Percentiles rank a stretch among this genome's conserved stretches.
Evolutionary conservation across 92 coral and sea anemone species (phyloP).

Genomic region (Actinernus sp.): DNA sequence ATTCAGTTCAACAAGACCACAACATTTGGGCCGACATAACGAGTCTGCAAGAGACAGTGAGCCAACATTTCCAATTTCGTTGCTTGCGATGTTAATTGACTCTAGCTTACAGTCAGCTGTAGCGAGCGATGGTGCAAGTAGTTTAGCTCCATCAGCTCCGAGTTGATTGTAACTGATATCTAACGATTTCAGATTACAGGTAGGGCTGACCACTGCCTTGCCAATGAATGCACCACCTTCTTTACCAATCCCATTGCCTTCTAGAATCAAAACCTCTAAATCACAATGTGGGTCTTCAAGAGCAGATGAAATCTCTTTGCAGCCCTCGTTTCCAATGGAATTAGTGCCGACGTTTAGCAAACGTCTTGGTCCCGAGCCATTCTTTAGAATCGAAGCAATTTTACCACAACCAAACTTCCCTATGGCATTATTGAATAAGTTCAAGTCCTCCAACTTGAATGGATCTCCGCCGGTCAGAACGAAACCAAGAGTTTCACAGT

Average conservation of each 20-base stretch:
- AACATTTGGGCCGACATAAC: background rate
- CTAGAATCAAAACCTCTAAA: constrained; percentile 4
- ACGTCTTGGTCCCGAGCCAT: constrained; percentile 17
- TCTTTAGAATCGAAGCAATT: too few relatives aligned
- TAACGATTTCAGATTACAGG: constrained; percentile 36
- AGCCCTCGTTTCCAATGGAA: constrained; percentile 13
- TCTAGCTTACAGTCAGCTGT: constrained; percentile 3
- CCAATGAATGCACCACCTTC: background rate
- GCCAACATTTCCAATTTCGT: constrained; percentile 3
- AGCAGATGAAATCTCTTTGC: background rate
- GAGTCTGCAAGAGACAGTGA: constrained; percentile 6
- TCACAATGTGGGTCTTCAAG: background rate
- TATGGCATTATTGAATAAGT: too few relatives aligned
- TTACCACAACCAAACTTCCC: too few relatives aligned
- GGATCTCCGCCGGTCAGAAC: too few relatives aligned
- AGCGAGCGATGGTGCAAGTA: constrained; percentile 46
- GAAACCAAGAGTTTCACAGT: too few relatives aligned
- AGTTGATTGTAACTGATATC: constrained; percentile 57
- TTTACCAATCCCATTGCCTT: constrained; percentile 10
- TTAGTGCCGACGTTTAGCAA: constrained; percentile 9
- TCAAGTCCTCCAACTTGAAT: too few relatives aligned
- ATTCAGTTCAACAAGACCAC: background rate
- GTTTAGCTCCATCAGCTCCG: constrained; percentile 35
- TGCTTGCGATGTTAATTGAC: background rate
- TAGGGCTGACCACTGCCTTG: constrained; percentile 28